phyloP scores from a whole-genome alignment of 2,113 vertebrate species.

The Hypanus sabinus region DNA sequence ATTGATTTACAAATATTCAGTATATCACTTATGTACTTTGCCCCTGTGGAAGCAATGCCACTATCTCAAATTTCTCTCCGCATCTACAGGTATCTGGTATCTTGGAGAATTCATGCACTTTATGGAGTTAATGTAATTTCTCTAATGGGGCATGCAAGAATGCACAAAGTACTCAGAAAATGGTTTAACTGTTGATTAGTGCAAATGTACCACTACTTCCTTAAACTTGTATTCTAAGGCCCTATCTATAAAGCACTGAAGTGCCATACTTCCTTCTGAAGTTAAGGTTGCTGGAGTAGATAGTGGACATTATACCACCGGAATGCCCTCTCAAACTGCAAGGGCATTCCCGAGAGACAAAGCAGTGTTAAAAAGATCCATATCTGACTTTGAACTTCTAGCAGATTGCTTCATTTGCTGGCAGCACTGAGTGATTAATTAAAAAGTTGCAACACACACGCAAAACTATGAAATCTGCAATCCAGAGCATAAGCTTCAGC shows the following conservation, averaged over 20 bases:
- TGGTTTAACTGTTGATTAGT: neutral
- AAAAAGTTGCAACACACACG: too few relatives aligned
- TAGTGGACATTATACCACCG: neutral
- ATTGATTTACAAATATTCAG: neutral
- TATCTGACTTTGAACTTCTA: neutral
- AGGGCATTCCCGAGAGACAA: neutral
- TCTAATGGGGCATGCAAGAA: neutral
- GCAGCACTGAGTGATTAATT: neutral
- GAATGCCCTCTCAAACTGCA: neutral
- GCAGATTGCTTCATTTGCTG: neutral
- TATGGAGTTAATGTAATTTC: neutral
- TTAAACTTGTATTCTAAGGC: neutral
- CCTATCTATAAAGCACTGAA: neutral
- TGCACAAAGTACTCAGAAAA: neutral
- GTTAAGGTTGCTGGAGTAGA: neutral
- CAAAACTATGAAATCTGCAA: too few relatives aligned
- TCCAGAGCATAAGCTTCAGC: too few relatives aligned
- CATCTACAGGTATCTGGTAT: neutral
- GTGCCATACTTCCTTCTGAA: neutral
- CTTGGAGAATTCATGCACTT: neutral
- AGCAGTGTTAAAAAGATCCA: neutral
- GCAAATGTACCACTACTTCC: neutral
- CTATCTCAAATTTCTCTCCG: neutral
- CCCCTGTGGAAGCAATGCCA: neutral
- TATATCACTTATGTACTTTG: neutral